Percentiles rank a stretch among this genome's conserved stretches.
phyloP scores from a whole-genome alignment of 2,888 invertebrate species.

The Vanessa cardui region DNA sequence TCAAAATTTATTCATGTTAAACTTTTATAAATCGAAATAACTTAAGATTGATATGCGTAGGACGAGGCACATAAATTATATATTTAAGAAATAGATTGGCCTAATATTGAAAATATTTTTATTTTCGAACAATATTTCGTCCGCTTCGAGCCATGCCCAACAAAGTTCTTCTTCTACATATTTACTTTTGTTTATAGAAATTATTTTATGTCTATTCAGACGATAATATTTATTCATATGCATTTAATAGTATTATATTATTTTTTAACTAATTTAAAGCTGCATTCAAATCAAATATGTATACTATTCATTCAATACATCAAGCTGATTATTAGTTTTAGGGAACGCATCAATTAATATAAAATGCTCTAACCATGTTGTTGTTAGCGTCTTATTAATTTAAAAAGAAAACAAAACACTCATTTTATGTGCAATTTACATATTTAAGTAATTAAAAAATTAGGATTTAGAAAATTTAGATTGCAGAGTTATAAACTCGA shows the following conservation, averaged over 20 bases:
- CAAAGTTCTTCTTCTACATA: conserved; percentile 1
- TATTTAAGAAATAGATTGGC: background rate
- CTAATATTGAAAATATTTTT: conserved; percentile 4
- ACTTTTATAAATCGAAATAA: background rate
- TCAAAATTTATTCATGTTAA: conserved; percentile 13
- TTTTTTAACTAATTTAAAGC: background rate
- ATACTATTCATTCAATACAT: background rate
- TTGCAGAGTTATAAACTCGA: conserved; percentile 25
- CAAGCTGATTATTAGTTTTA: conserved; percentile 10
- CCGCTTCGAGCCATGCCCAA: conserved; percentile 4
- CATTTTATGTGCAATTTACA: conserved; percentile 15
- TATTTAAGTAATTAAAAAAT: conserved; percentile 9
- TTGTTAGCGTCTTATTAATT: background rate
- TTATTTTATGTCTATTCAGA: background rate
- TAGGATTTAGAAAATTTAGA: conserved; percentile 2
- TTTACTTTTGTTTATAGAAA: background rate
- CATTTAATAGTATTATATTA: background rate
- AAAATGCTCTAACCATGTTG: background rate
- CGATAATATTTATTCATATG: background rate
- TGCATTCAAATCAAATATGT: background rate
- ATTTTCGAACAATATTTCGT: conserved; percentile 7
- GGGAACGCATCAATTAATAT: background rate
- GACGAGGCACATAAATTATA: background rate
- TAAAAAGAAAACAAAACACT: background rate
- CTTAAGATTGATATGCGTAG: background rate